Base-by-base conservation (phyloP, 2,888 invertebrate genomes). In the Drosophila vallismaia region DNA sequence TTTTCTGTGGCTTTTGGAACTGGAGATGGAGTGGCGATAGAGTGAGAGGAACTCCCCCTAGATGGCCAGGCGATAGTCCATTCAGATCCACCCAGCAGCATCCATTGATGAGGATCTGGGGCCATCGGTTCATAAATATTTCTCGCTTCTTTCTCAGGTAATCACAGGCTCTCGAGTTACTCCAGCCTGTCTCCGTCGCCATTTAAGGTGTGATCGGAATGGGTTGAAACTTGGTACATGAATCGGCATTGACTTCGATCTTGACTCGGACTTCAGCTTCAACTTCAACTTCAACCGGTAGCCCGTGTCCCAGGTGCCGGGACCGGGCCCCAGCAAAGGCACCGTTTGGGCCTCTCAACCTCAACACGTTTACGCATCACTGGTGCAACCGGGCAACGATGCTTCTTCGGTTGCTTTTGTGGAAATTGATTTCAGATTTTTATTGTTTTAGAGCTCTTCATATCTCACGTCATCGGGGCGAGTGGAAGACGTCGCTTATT, bases 341-440 rank as follows among this genome's bases (percentile, higher is more conserved):
- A 33, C 29, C 24, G 49, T 73, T 62, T 59, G 60, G 70, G 71
- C 71, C 55, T 51, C 75, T 51, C 75, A 74, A 70, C 70, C 66
- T 77, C 79, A 81, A 81, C 81, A 81, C 79, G 81, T 82, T 83
- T 72, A 86, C 81, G 83, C 82, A 85, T 79, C 86, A 76, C 62
- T 77, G 77, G 76, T 76, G 77, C 73, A 56, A 60, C 38, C 50
- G 62, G 62, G 36, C 79, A 26, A 9, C 4, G 48, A 48, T 52
- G 48, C 50, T 57, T 26, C 38, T 53, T 36, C 52, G 10, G 53
- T 42, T 49, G 63, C 75, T 60, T 62, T 66, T 74, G 60, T 74
- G 80, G 75, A 88, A 86, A 88, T 86, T 88, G 86, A 88, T 86
- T 86, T 86, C 74, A 76, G 77, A 54, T 75, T 75, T 81, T 72